Evolutionary conservation across 2,797 vertebrate species (phyloP), one percentile per base, ranked within the genome.

Genomic region (Pampus argenteus): DNA sequence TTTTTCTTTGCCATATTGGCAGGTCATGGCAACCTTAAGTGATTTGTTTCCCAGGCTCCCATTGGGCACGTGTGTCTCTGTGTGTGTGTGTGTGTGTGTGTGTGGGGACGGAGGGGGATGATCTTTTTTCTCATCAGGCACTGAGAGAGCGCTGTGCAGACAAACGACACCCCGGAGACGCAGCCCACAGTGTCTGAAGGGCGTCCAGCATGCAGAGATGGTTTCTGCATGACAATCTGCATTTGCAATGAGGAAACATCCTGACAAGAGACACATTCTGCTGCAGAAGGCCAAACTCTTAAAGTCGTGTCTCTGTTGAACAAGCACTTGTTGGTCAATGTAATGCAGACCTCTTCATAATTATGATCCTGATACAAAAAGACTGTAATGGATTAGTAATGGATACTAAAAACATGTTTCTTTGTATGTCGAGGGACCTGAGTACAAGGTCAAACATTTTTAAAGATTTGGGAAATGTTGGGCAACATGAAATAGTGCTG

Each of bases 11-110:
- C 65, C 64, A 66, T 74, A 81, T 74, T 81, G 78, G 77, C 89
- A 67, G 78, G 79, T 82, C 76, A 55, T 34, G 56, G 85, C 22
- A 60, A 82, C 63, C 59, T 50, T 9, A 20, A 48, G 54, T 84
- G 70, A 88, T 90, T 58, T 50, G 65, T 89, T 90, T 88, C 81
- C 81, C 89, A 89, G 84, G 65, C 59, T 75, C 44, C 66, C 60
- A 36, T 56, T 38, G 60, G 28, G 38, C 2, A 29, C 20, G 34
- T 28, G 36, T 14, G 67, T 66, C 59, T 48, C 29, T 50, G 48
- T 52, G 45, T 20, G 36, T 26, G 17, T 26, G 5, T 17, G 31
- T 25, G 59, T 22, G 40, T 50, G 45, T n/a, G 63, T 31, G 49
- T 2, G 25, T 1, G 42, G 2, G 22, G 1, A 23, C 3, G 63